A percentile compares a stretch with the other conserved stretches of the same genome.
phyloP scores from a whole-genome alignment of 2,888 invertebrate genomes.

The Harmothoe impar region DNA sequence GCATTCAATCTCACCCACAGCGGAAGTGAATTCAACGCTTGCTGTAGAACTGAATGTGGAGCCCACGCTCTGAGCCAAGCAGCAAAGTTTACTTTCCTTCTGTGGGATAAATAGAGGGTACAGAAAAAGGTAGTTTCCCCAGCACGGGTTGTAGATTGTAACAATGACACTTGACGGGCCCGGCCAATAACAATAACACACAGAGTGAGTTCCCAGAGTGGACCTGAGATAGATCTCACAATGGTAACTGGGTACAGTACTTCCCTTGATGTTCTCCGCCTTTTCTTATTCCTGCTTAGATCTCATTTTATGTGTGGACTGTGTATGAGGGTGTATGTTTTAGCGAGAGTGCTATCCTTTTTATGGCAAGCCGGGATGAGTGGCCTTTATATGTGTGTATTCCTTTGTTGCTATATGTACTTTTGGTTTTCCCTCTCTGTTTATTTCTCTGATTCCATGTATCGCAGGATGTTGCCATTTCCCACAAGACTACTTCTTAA shows the following conservation, averaged over 20 bases:
- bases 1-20: neutral
- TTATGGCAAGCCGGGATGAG: neutral
- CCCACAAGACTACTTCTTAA: neutral
- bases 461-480: neutral
- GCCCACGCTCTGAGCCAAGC: neutral
- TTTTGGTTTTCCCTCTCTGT: neutral
- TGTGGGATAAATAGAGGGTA: too few relatives aligned
- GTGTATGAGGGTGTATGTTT: too few relatives aligned
- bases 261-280: neutral
- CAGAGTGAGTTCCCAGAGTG: neutral
- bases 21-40: neutral
- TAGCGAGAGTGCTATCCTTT: too few relatives aligned
- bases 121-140: neutral
- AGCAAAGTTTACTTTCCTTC: slow-evolving; percentile 20
- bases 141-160: neutral
- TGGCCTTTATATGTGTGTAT: neutral
- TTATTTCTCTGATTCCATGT: neutral
- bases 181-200: slow-evolving; percentile 14
- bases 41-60: neutral
- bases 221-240: neutral
- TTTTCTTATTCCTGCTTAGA: neutral
- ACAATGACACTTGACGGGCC: slow-evolving; percentile 14
- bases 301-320: too few relatives aligned
- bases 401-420: neutral
- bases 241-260: neutral